Evolutionary conservation across 1,140 invertebrate genomes (phyloP).

Genomic region (Nephila pilipes): DNA sequence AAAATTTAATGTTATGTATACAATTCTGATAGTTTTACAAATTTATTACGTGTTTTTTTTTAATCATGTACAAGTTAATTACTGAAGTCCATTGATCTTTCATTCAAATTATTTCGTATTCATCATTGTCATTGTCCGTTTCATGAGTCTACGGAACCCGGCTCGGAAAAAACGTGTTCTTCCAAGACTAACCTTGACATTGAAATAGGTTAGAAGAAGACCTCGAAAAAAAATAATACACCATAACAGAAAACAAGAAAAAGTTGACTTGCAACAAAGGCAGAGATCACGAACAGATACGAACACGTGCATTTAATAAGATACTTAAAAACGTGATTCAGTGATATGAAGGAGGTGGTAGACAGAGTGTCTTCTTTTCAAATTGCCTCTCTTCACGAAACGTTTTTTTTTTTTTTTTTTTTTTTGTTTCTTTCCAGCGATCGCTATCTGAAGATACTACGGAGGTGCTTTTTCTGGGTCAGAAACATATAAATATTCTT

Average conservation of each 20-base stretch:
- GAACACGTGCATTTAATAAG: constrained; percentile 38
- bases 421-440: background rate
- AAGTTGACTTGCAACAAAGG: background rate
- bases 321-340: background rate
- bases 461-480: constrained; percentile 4
- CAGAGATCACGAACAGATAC: background rate
- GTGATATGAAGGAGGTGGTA: constrained; percentile 3
- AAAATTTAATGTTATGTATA: too few species aligned
- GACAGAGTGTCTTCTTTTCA: constrained; percentile 15
- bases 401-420: background rate
- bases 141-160: background rate
- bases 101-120: too few species aligned
- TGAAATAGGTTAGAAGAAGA: constrained; percentile 46
- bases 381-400: background rate
- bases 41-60: too few species aligned
- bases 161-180: background rate
- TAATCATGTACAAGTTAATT: too few species aligned
- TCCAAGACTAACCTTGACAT: constrained; percentile 1
- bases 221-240: background rate
- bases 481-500: background rate
- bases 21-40: too few species aligned
- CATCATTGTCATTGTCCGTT: background rate
- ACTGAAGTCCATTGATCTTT: too few species aligned
- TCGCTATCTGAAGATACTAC: background rate
- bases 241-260: background rate